A percentile compares a stretch with the other conserved stretches of the same genome.
phyloP scores from a whole-genome alignment of 2,113 vertebrate species.

The Plecturocebus donacophilus region DNA sequence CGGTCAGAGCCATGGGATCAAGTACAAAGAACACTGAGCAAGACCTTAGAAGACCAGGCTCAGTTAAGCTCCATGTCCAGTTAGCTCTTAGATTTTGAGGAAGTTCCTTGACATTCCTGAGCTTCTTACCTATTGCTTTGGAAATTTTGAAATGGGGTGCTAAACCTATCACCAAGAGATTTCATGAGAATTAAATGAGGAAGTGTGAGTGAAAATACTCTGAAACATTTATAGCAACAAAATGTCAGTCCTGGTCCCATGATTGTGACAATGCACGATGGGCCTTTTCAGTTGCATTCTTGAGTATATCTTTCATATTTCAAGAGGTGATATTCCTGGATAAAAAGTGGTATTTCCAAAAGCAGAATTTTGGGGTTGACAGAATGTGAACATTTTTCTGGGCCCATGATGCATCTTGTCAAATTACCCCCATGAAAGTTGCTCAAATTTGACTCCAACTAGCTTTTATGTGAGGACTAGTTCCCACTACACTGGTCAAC shows the following conservation, averaged over 20 bases:
- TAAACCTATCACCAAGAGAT: neutral
- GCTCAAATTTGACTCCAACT: neutral
- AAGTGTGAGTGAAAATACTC: neutral
- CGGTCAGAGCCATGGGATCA: neutral
- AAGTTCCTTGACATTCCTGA: neutral
- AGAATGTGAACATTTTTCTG: neutral
- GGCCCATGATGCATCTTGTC: neutral
- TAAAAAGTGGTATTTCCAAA: neutral
- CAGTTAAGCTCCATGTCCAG: neutral
- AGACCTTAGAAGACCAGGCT: neutral
- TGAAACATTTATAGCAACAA: neutral
- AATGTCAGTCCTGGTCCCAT: neutral
- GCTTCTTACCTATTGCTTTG: neutral
- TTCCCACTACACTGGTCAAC: neutral
- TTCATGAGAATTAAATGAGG: neutral
- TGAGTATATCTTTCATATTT: neutral
- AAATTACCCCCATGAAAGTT: neutral
- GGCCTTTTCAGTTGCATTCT: neutral
- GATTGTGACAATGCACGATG: neutral
- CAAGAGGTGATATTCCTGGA: neutral
- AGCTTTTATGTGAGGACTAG: accelerated
- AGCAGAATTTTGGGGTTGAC: neutral
- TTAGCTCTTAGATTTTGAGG: neutral
- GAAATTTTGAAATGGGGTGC: neutral
- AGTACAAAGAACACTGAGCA: neutral